phyloP scores from a whole-genome alignment of 2,113 vertebrate genomes.

The Brachyhypopomus occidentalis region DNA sequence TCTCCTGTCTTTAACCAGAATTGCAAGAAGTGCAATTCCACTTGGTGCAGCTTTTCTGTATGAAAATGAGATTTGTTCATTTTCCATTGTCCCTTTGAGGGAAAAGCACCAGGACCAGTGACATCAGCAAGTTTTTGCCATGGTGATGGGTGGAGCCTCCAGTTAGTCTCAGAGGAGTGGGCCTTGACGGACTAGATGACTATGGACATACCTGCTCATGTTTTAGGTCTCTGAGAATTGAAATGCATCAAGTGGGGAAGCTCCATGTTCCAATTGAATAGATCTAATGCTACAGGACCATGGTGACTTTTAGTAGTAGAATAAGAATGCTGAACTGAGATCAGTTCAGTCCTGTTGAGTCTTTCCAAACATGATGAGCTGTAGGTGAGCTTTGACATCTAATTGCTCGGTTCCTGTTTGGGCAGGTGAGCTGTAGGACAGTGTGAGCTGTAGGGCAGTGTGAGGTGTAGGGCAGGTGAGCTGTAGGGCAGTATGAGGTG shows the following conservation, averaged over 20 bases:
- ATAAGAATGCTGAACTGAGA: background rate
- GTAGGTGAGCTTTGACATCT: no score
- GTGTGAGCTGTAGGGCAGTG: background rate
- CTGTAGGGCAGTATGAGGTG: no score
- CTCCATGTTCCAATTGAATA: background rate
- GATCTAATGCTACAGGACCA: background rate
- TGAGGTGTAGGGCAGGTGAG: no score
- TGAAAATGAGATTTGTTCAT: constrained; percentile 22
- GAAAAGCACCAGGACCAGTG: background rate
- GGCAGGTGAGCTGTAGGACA: no score
- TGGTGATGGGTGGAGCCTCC: background rate
- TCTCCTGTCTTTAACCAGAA: background rate
- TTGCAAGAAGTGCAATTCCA: background rate
- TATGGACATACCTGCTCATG: background rate
- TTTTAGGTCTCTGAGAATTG: background rate
- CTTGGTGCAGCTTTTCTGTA: background rate
- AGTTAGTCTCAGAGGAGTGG: background rate
- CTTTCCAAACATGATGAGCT: no score
- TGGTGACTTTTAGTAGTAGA: background rate
- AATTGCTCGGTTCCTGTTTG: no score
- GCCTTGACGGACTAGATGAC: background rate
- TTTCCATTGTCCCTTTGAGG: constrained; percentile 10
- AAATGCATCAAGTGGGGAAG: constrained; percentile 22
- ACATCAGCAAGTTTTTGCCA: background rate
- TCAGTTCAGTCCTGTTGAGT: background rate